phyloP scores from a whole-genome alignment of 1,140 invertebrate species.

The Penaeus chinensis region DNA sequence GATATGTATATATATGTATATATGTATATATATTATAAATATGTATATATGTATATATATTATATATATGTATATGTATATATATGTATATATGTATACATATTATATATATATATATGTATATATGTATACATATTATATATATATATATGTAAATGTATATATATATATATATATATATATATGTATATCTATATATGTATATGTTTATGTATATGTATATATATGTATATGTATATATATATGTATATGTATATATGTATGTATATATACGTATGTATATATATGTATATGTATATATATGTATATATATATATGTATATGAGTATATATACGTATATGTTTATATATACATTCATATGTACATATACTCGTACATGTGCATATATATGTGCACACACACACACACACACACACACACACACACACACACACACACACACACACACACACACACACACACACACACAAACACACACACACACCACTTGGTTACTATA shows the following conservation, averaged over 20 bases:
- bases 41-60: background rate
- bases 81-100: conserved; percentile 42
- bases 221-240: background rate
- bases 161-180: conserved; percentile 36
- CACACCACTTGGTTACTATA: no score
- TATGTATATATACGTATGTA: conserved; percentile 9
- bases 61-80: conserved; percentile 20
- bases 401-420: conserved; percentile 17
- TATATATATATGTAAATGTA: conserved; percentile 7
- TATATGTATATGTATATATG: background rate
- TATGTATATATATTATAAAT: no score
- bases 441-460: background rate
- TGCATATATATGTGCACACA: background rate
- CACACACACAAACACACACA: no score
- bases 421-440: background rate
- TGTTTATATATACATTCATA: background rate
- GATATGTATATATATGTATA: no score
- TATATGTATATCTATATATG: background rate
- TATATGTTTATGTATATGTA: background rate
- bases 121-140: conserved; percentile 6
- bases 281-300: conserved; percentile 29
- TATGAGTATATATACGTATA: background rate
- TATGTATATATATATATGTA: conserved; percentile 31
- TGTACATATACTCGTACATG: background rate
- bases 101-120: conserved; percentile 14